These are phyloP conservation scores for Muricea muricata DNA, from an alignment of 92 coral and sea anemone species.

Conservation along the genomic window DNA sequence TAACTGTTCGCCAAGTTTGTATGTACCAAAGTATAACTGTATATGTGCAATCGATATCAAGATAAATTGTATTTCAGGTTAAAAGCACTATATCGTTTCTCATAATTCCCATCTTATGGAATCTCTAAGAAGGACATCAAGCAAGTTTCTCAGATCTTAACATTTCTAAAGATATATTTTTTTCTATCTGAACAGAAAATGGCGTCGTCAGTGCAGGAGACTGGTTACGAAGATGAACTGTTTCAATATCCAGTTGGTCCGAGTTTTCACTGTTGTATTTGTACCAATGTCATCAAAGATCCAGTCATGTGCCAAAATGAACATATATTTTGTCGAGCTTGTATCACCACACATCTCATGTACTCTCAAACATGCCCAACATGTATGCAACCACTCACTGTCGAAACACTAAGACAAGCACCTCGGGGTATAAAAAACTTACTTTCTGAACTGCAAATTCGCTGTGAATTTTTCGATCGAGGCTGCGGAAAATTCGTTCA, in stretches of 20 bases:
- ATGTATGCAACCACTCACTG: not conserved
- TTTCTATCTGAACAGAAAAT: too few species aligned
- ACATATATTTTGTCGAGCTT: not conserved
- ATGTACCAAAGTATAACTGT: too few species aligned
- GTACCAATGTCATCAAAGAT: constrained; percentile 2
- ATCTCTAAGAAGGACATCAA: too few species aligned
- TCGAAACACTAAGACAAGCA: not conserved
- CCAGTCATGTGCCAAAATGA: not conserved
- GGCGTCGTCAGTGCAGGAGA: not conserved
- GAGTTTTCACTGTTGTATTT: not conserved
- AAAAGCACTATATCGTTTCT: too few species aligned
- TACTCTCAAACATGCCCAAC: not conserved
- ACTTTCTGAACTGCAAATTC: not conserved
- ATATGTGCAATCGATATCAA: too few species aligned
- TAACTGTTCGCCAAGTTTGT: too few species aligned
- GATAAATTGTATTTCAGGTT: too few species aligned
- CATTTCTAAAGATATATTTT: too few species aligned
- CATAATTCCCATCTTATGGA: too few species aligned
- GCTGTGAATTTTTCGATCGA: too few species aligned
- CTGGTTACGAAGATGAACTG: not conserved
- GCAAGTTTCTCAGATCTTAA: too few species aligned
- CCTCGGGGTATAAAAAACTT: not conserved
- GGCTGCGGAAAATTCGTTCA: too few species aligned
- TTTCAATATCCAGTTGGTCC: not conserved
- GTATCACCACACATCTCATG: constrained; percentile 4